Evolutionary conservation across 2,797 vertebrate species (phyloP), one percentile per base, ranked within the genome.

Genomic region (Strix occidentalis): DNA sequence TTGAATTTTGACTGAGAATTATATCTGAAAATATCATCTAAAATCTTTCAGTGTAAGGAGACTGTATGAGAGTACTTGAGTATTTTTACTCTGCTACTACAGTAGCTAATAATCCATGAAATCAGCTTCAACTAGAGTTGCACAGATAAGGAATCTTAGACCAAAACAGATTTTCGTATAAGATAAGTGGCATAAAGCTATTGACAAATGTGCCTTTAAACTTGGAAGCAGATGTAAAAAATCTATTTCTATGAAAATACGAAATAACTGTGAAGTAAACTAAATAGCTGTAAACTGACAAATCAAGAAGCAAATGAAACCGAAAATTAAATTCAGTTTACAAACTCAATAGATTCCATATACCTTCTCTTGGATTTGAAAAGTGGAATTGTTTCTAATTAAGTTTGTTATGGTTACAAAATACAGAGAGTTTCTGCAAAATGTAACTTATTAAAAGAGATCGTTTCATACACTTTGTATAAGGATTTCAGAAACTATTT

Each of bases 321-420:
- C 0, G 16, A 92, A 96, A 90, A 66, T 57, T 60, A 60, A 35
- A 50, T 53, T 65, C 3, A 3, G 28, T 89, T 83, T 48, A 26
- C 31, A 69, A 87, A 84, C 31, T 63, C 53, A 68, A 13, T 57
- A 85, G 71, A 61, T 84, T 86, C 37, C 64, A 60, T 80, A 41
- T 51, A 92, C 11, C 16, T 84, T 56, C 26, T 29, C 63, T 70
- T 54, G 65, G 25, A 85, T 91, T 92, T 90, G 48, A 87, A 23
- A 79, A 93, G 58, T 46, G 65, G 65, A 88, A 92, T 96, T 94
- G 41, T 77, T 96, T 97, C 87, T 63, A 93, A 75, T 96, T 93
- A 94, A 50, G 41, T 63, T 84, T 93, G 56, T 88, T 95, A 85
- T 74, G 60, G 71, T 88, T 94, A 87, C 51, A 92, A 96, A 97